Evolutionary conservation across 1,140 invertebrate genomes (phyloP).

Genomic region (Trialeurodes vaporariorum): DNA sequence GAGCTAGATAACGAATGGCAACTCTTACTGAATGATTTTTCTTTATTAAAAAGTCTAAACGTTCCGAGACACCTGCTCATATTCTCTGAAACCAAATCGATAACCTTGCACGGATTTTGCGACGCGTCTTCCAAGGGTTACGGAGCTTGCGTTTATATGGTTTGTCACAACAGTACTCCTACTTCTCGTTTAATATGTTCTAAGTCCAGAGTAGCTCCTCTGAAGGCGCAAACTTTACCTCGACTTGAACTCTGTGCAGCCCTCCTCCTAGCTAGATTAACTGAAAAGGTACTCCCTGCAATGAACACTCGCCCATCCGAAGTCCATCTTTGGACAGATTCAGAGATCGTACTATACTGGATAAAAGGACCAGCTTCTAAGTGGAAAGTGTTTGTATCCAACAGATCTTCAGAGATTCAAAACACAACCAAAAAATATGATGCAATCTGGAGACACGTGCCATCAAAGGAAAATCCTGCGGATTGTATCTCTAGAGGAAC

Average conservation of each 20-base stretch:
- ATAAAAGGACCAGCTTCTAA: conserved; percentile 10
- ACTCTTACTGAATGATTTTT: background rate
- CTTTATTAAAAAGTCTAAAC: conserved; percentile 1
- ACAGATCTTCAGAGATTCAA: conserved; percentile 31
- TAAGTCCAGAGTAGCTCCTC: conserved; percentile 22
- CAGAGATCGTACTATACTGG: conserved; percentile 22
- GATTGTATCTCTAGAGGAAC: conserved; percentile 31
- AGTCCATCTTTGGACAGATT: conserved; percentile 22
- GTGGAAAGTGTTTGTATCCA: conserved; percentile 27
- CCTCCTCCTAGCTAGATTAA: conserved; percentile 29
- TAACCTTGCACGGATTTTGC: conserved; percentile 27
- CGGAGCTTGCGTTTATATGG: conserved; percentile 30
- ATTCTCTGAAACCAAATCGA: background rate
- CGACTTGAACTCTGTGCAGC: conserved; percentile 38
- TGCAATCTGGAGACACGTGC: conserved; percentile 28
- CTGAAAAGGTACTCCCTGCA: conserved; percentile 21
- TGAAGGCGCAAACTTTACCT: conserved; percentile 32
- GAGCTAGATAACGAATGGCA: conserved; percentile 7
- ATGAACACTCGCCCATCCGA: background rate
- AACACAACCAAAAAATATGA: conserved; percentile 14
- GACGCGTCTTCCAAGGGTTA: conserved; percentile 31
- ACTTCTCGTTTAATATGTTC: conserved; percentile 16
- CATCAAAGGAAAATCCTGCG: conserved; percentile 29
- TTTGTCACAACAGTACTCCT: conserved; percentile 15
- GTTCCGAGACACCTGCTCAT: conserved; percentile 10